Conservation (phyloP, 2,797 vertebrate genomes). For the Chelon auratus region DNA sequence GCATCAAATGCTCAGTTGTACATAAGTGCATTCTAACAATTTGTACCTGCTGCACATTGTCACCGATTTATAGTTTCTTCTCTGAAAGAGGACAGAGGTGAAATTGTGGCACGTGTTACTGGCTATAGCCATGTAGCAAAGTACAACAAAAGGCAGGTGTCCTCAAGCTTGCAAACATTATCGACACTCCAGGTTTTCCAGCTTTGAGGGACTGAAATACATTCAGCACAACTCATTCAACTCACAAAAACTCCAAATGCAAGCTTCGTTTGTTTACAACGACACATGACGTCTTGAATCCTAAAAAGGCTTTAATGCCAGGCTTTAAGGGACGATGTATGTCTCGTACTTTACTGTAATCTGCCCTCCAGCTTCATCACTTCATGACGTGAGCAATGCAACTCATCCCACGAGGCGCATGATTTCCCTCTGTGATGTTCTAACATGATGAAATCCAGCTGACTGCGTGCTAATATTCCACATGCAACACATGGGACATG, state of each 20-base stretch:
- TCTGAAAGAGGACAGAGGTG: too few species aligned
- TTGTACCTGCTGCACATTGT: too few species aligned
- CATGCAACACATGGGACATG: accelerated
- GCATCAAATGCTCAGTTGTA: too few species aligned
- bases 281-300: not conserved
- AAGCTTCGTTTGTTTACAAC: not conserved
- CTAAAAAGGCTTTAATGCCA: not conserved
- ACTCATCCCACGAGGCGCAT: not conserved
- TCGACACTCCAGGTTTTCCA: too few species aligned
- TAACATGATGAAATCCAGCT: not conserved
- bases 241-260: too few species aligned
- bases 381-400: slow-evolving; percentile 5
- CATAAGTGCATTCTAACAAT: too few species aligned
- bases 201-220: not conserved
- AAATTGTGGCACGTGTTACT: too few species aligned
- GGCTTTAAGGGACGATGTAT: not conserved
- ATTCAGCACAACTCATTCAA: not conserved
- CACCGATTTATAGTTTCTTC: too few species aligned
- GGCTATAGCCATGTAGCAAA: too few species aligned
- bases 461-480: not conserved
- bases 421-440: not conserved
- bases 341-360: not conserved
- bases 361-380: not conserved
- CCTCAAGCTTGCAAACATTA: too few species aligned
- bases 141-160: too few species aligned